These are phyloP conservation scores for Noctua fimbriata DNA, from an alignment of 2,888 invertebrate species.

Conservation along the genomic window DNA sequence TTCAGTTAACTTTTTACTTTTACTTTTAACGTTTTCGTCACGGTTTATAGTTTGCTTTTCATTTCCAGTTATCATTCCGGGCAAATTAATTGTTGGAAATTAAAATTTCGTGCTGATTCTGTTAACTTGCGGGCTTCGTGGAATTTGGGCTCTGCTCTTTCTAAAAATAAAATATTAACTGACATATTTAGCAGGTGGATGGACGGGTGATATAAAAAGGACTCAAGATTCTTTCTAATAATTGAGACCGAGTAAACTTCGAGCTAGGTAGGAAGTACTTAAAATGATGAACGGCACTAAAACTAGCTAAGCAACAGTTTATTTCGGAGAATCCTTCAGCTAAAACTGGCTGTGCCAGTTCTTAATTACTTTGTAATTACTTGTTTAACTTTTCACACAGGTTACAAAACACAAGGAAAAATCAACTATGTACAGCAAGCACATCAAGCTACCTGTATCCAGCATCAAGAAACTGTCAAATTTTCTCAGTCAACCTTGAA, in stretches of 20 bases:
- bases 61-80: conserved; percentile 57
- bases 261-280: not conserved
- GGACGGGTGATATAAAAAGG: not conserved
- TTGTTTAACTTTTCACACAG: not conserved
- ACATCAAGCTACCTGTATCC: too few relatives aligned
- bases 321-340: not conserved
- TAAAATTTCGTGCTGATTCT: conserved; percentile 37
- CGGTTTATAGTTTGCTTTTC: conserved; percentile 63
- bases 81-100: conserved; percentile 43
- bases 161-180: not conserved
- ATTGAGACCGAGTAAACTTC: not conserved
- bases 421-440: not conserved
- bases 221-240: not conserved
- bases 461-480: too few relatives aligned
- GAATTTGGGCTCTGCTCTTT: not conserved
- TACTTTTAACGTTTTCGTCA: conserved; percentile 47
- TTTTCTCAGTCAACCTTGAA: too few relatives aligned
- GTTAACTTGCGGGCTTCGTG: not conserved
- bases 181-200: not conserved
- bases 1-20: conserved; percentile 46
- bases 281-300: not conserved
- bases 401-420: not conserved
- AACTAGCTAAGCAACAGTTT: conserved; percentile 1
- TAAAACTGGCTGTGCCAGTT: not conserved
- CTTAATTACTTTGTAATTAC: not conserved